phyloP scores from a whole-genome alignment of 2,797 vertebrate species.

The Pseudochaenichthys georgianus region DNA sequence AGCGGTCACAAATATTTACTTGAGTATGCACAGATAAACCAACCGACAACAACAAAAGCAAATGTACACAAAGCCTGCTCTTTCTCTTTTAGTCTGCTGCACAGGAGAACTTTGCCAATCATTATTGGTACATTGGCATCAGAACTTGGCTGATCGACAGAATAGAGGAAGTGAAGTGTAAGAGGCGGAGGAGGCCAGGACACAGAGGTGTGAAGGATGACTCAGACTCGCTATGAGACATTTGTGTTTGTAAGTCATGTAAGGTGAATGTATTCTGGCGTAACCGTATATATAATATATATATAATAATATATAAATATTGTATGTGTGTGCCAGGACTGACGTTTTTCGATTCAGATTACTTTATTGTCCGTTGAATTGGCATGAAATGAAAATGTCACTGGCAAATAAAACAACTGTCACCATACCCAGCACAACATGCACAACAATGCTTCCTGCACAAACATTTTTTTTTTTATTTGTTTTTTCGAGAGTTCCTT shows the following conservation, averaged over 20 bases:
- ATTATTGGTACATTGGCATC: slow-evolving; percentile 35
- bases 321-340: neutral
- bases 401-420: too few species aligned
- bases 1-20: neutral
- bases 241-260: slow-evolving; percentile 16
- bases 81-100: slow-evolving; percentile 35
- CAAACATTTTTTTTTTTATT: too few species aligned
- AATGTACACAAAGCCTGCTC: slow-evolving; percentile 25
- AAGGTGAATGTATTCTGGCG: slow-evolving; percentile 6
- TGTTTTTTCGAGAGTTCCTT: too few species aligned
- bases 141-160: slow-evolving; percentile 39
- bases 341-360: too few species aligned
- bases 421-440: too few species aligned
- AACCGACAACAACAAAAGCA: slow-evolving; percentile 13
- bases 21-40: slow-evolving; percentile 21
- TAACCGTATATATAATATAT: neutral
- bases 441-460: too few species aligned
- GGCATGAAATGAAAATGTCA: too few species aligned
- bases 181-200: slow-evolving; percentile 34
- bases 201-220: slow-evolving; percentile 37
- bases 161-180: slow-evolving; percentile 27
- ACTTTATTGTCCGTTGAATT: too few species aligned
- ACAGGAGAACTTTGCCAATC: slow-evolving; percentile 46
- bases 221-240: slow-evolving; percentile 17
- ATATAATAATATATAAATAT: neutral